Base-by-base conservation (phyloP, 2,797 vertebrate species). In the Eleutherodactylus coqui region DNA sequence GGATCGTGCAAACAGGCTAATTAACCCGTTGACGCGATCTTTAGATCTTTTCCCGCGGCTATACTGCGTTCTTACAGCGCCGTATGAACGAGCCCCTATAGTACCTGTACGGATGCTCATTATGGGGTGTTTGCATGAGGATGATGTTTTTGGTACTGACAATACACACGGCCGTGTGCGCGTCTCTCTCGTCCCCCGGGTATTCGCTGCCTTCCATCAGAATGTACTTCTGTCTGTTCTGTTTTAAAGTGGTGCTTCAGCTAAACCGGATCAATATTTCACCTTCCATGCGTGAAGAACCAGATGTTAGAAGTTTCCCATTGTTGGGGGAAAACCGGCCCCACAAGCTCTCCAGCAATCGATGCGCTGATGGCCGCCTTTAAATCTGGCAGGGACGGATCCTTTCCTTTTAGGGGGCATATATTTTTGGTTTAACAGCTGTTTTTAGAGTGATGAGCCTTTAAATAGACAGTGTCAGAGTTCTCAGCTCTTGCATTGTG, bases 301-400 rank as follows among this genome's bases (percentile, higher is more conserved):
- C 96, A 97, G 96, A 96, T 97, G 97, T 97, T 97, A 95, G 95
- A 97, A 96, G 96, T 96, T 97, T 98, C 96, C 96, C 96, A 93
- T 96, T 93, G 49, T 86, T 80, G 90, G 89, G 88, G 94, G 92
- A 93, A 92, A 90, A 83, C 89, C 91, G 90, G 93, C 94, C 95
- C 93, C 92, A 94, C 93, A 90, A 87, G 95, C 95, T 96, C 96
- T 95, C 94, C 93, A 94, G 93, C 95, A 95, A 97, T 98, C 97
- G 88, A 96, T 97, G 95, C 92, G 92, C 89, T 92, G 91, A 87
- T 89, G 88, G 91, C 93, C 93, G 88, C 87, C 89, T 86, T 85
- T 88, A 90, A 91, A 92, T 89, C 84, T 86, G 88, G 86, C 84
- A 90, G 89, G 82, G 90, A 88, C 90, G 81, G 88, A 86, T 90